phyloP scores from a whole-genome alignment of 1,140 invertebrate genomes.

The Drosophila insularis region DNA sequence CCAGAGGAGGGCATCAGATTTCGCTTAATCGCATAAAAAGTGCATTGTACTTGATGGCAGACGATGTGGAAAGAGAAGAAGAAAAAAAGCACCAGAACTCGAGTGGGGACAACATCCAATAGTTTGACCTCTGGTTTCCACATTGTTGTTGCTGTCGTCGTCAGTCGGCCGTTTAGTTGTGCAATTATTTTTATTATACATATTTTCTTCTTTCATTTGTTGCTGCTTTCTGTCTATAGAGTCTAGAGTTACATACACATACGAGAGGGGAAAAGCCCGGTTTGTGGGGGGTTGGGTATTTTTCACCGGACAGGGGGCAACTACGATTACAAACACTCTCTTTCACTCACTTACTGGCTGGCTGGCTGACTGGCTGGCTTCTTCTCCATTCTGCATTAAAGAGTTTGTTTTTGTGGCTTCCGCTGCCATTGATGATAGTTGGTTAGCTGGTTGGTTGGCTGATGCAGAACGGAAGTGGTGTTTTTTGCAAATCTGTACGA shows the following conservation, averaged over 20 bases:
- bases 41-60: slow-evolving; percentile 55
- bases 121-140: slow-evolving; percentile 68
- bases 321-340: slow-evolving; percentile 33
- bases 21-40: slow-evolving; percentile 75
- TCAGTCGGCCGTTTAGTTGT: slow-evolving; percentile 60
- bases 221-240: slow-evolving; percentile 40
- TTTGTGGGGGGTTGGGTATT: background rate
- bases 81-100: slow-evolving; percentile 8
- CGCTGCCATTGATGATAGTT: slow-evolving; percentile 60
- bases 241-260: slow-evolving; percentile 55
- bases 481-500: slow-evolving; percentile 39
- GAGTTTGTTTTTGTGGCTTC: slow-evolving; percentile 51
- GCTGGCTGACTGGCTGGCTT: slow-evolving; percentile 7
- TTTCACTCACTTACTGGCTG: slow-evolving; percentile 15
- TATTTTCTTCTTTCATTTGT: slow-evolving; percentile 44
- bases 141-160: slow-evolving; percentile 32
- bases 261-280: background rate
- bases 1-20: slow-evolving; percentile 55
- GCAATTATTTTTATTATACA: slow-evolving; percentile 77
- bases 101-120: slow-evolving; percentile 43
- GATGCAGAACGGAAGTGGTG: slow-evolving; percentile 64
- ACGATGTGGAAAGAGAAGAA: slow-evolving; percentile 10
- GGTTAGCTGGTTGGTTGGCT: background rate
- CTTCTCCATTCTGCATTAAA: slow-evolving; percentile 1
- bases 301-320: slow-evolving; percentile 11